These are phyloP conservation scores for Caenorhabditis latens DNA, from an alignment of 1,140 invertebrate species.

Conservation along the genomic window DNA sequence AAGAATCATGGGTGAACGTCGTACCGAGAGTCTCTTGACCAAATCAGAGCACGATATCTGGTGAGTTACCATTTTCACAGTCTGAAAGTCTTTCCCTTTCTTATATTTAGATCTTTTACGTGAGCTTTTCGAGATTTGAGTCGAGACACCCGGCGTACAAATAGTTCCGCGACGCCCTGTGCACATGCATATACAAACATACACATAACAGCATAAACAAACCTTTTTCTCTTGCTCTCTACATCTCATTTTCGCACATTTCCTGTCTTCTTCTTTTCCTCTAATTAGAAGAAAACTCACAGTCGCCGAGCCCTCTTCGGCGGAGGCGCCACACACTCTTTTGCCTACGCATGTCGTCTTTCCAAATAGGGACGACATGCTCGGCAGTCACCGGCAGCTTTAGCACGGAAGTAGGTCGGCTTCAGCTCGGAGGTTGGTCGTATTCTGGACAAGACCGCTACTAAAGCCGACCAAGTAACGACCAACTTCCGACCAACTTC, in stretches of 20 bases:
- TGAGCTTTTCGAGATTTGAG: background rate
- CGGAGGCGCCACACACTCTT: background rate
- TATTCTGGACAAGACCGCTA: no score
- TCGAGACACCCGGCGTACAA: background rate
- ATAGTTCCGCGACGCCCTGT: background rate
- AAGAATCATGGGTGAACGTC: background rate
- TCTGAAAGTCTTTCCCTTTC: no score
- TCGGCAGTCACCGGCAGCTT: no score
- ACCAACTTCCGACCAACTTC: no score
- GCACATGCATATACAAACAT: conserved; percentile 12
- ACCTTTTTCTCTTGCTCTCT: conserved; percentile 9
- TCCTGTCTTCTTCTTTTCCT: background rate
- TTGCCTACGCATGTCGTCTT: conserved; percentile 8
- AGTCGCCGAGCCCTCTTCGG: background rate
- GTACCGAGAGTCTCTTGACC: background rate
- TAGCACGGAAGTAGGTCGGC: no score
- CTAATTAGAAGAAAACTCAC: conserved; percentile 42
- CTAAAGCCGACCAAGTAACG: no score
- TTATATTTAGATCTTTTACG: background rate
- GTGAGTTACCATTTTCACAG: background rate
- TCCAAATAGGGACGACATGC: background rate
- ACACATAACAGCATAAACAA: conserved; percentile 4
- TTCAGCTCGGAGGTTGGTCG: no score
- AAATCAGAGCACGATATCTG: background rate
- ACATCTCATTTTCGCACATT: conserved; percentile 33